These are phyloP conservation scores for Drosophila setosimentum DNA, from an alignment of 2,888 invertebrate species.

Conservation along the genomic window DNA sequence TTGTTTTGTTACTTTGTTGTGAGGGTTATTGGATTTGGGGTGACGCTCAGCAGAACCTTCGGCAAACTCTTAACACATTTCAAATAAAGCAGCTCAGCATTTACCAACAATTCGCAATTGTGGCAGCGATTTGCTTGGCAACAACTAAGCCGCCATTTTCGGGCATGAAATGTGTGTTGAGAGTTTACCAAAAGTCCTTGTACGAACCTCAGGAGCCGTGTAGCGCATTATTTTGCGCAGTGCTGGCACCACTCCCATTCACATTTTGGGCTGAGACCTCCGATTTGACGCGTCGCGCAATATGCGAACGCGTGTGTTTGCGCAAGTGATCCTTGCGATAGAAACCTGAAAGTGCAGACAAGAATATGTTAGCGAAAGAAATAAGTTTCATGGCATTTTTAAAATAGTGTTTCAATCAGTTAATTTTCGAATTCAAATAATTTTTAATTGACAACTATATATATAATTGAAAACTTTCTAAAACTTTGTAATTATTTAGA, in stretches of 20 bases:
- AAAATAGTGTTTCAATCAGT: neutral
- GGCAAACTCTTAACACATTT: slow-evolving; percentile 82
- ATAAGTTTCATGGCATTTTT: neutral
- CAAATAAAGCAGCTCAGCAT: slow-evolving; percentile 58
- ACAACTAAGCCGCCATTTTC: slow-evolving; percentile 35
- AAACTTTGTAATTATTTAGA: too few relatives aligned
- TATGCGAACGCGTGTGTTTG: slow-evolving; percentile 94
- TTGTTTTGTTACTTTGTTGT: slow-evolving; percentile 21
- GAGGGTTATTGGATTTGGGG: slow-evolving; percentile 66
- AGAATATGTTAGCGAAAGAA: neutral
- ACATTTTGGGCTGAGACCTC: slow-evolving; percentile 91
- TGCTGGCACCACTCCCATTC: slow-evolving; percentile 80
- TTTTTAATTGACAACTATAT: neutral
- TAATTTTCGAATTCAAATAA: too few relatives aligned
- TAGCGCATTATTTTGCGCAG: slow-evolving; percentile 83
- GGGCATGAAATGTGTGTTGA: slow-evolving; percentile 79
- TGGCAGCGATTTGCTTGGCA: slow-evolving; percentile 42
- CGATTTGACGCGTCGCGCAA: slow-evolving; percentile 93
- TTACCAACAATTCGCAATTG: slow-evolving; percentile 30
- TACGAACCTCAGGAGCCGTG: slow-evolving; percentile 86
- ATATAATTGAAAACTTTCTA: too few relatives aligned
- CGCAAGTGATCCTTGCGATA: slow-evolving; percentile 95
- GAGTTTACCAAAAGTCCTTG: slow-evolving; percentile 86
- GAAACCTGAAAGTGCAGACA: slow-evolving; percentile 86
- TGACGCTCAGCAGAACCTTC: slow-evolving; percentile 84